Percentiles rank a stretch among this genome's conserved stretches.
Evolutionary conservation across 2,888 invertebrate genomes (phyloP).

Genomic region (Chorisops tibialis): DNA sequence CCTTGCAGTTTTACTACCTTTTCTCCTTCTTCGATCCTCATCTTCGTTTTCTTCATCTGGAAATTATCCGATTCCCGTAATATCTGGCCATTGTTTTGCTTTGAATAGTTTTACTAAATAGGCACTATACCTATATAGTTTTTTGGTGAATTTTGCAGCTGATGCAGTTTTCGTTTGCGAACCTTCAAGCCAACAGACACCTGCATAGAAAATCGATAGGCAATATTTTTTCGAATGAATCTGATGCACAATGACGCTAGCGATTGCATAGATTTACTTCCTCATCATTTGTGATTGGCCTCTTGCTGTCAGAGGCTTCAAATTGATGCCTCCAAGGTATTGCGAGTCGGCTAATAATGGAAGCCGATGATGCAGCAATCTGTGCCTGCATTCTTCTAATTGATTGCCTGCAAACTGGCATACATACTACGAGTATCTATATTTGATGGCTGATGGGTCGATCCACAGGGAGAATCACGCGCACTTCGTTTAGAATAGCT

Average conservation of each 20-base stretch:
- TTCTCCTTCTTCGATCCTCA: no score
- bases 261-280: constrained; percentile 13
- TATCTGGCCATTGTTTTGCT: no score
- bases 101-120: no score
- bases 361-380: constrained; percentile 8
- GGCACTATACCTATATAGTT: no score
- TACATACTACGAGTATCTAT: no score
- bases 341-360: constrained; percentile 13
- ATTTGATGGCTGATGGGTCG: constrained; percentile 16
- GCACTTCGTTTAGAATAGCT: neutral
- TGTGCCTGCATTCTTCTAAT: constrained; percentile 15
- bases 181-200: neutral
- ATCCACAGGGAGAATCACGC: neutral
- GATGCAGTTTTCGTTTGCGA: neutral
- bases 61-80: no score
- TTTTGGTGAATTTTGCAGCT: neutral
- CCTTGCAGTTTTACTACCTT: no score
- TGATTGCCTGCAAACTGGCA: constrained; percentile 18
- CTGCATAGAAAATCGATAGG: neutral
- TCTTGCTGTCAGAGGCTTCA: constrained; percentile 10
- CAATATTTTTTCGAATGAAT: no score
- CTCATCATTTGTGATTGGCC: constrained; percentile 21
- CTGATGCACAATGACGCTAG: neutral
- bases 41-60: no score
- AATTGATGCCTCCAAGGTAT: constrained; percentile 12